These are phyloP conservation scores for Physocephala rufipes DNA, from an alignment of 2,888 invertebrate species.

Conservation along the genomic window DNA sequence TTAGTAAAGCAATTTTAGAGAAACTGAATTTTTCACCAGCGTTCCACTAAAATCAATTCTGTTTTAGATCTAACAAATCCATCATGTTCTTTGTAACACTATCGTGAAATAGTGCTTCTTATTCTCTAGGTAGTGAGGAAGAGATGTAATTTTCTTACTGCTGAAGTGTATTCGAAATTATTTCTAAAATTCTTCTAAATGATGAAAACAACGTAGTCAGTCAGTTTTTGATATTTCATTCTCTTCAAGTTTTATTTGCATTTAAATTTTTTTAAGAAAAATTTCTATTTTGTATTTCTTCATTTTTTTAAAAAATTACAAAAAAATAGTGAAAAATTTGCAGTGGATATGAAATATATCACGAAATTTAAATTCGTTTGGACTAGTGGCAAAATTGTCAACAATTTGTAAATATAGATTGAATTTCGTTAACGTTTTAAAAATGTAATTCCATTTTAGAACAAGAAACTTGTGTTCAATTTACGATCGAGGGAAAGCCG, in stretches of 20 bases:
- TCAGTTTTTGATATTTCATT: conserved; percentile 2
- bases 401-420: not conserved
- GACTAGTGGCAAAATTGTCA: not conserved
- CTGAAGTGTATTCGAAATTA: not conserved
- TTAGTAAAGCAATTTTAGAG: too few species aligned
- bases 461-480: conserved; percentile 8
- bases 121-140: too few species aligned
- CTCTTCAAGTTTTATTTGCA: not conserved
- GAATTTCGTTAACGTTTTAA: not conserved
- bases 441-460: conserved; percentile 1
- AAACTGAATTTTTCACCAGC: too few species aligned
- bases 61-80: too few species aligned
- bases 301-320: not conserved
- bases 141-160: not conserved
- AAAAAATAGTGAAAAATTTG: not conserved
- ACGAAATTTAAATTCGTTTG: not conserved
- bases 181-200: not conserved
- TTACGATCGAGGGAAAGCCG: conserved; percentile 43
- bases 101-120: too few species aligned
- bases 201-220: not conserved
- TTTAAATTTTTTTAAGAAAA: not conserved
- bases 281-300: not conserved
- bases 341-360: not conserved
- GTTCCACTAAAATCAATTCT: too few species aligned
- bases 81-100: too few species aligned